Evolutionary conservation across 2,888 invertebrate genomes (phyloP), one percentile per base, ranked within the genome.

Genomic region (Troilus luridus): DNA sequence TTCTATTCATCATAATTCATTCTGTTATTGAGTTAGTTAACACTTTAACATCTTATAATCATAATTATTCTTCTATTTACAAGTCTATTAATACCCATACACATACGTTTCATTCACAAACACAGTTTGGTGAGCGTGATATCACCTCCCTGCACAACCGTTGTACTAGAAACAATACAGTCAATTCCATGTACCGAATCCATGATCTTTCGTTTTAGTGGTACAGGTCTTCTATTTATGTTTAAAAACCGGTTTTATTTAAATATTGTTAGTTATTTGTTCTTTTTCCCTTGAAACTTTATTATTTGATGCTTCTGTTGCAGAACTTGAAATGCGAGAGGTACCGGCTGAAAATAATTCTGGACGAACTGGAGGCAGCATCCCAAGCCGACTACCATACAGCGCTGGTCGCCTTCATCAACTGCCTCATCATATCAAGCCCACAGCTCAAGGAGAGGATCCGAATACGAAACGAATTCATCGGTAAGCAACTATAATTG

Each of bases 391-490:
- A 98, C 94, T 99, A 99, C 95, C 97, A 97, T 95, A 98, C 98
- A 19, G 97, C 98, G 11, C 95, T 99, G 93, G 95, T 99, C 94
- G 98, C 98, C 91, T 98, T 99, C 95, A 96, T 99, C 95, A 99
- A 99, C 95, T 98, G 98, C 94, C 96, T 98, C 94, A 97, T 99
- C 94, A 98, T 98, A 94, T 98, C 98, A 41, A 98, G 98, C 19
- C 96, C 98, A 88, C 96, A 97, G 92, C 95, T 98, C 92, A 97
- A 97, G 93, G 98, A 98, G 94, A 95, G 99, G 93, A 97, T 97
- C 93, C 95, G 98, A 93, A 96, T 98, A 92, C 96, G 99, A 93
- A 98, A 98, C 94, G 99, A 99, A 95, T 98, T 99, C 94, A 98
- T 98, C 94, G 98, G 99, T 98, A 94, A 96, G 96, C 41, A 59